Percentiles rank a stretch among this genome's conserved stretches.
Conservation (phyloP, 2,113 vertebrate species). For the Pelecanoides urinatrix region DNA sequence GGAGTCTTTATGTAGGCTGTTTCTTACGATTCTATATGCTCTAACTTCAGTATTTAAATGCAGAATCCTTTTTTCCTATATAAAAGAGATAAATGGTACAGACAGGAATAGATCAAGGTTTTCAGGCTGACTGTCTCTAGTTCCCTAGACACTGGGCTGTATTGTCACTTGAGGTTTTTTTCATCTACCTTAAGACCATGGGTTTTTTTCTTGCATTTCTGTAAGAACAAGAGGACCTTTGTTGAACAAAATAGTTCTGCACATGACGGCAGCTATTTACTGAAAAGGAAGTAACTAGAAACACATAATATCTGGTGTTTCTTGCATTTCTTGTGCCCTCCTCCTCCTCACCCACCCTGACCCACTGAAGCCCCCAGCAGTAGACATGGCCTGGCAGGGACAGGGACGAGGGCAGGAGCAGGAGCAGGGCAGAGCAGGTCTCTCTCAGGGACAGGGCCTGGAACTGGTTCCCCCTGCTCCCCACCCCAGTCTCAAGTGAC, state of each 20-base stretch:
- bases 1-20: slow-evolving; percentile 55
- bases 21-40: slow-evolving; percentile 46
- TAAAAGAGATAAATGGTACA: slow-evolving; percentile 42
- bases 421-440: background rate
- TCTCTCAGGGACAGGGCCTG: background rate
- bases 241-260: background rate
- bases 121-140: background rate
- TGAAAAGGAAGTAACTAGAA: background rate
- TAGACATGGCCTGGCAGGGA: background rate
- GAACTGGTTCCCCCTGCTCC: background rate
- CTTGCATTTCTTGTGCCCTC: background rate
- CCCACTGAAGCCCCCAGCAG: background rate
- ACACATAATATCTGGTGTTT: background rate
- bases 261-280: background rate
- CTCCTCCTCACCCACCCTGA: background rate
- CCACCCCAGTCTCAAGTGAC: background rate
- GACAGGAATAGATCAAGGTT: slow-evolving; percentile 46
- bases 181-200: background rate
- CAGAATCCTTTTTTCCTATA: background rate
- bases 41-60: slow-evolving; percentile 21
- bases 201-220: background rate
- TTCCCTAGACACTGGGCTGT: background rate
- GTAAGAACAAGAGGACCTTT: background rate
- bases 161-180: background rate
- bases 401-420: background rate